Conservation (phyloP, 1,140 invertebrate genomes). For the Battus philenor region DNA sequence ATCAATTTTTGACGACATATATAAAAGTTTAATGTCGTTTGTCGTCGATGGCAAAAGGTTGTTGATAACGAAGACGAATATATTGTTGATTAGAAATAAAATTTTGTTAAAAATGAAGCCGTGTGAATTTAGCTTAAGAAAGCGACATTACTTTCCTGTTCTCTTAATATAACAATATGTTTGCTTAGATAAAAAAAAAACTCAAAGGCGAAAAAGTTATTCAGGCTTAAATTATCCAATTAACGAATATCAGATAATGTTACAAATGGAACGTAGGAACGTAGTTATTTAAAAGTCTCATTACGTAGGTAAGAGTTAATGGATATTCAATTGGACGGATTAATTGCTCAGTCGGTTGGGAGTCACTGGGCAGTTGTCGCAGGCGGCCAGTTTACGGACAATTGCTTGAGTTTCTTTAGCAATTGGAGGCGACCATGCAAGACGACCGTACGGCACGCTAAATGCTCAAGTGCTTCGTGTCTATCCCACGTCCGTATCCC, state of each 20-base stretch:
- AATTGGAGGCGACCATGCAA: conserved; percentile 12
- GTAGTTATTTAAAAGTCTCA: conserved; percentile 21
- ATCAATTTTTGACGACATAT: no score
- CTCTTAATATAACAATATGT: no score
- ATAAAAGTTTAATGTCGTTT: no score
- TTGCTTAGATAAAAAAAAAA: no score
- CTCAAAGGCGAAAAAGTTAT: no score
- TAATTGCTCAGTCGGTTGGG: conserved; percentile 34
- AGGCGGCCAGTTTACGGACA: conserved; percentile 6
- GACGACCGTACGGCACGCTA: conserved; percentile 3
- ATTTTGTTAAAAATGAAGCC: no score
- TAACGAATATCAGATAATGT: background rate
- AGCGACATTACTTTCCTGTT: no score
- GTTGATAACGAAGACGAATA: no score
- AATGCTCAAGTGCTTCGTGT: conserved; percentile 7
- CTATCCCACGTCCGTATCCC: no score
- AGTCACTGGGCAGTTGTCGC: conserved; percentile 4
- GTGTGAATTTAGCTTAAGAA: no score
- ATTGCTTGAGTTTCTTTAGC: conserved; percentile 12
- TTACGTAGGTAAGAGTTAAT: conserved; percentile 24
- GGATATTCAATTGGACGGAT: conserved; percentile 52
- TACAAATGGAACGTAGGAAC: background rate
- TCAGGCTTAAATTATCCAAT: background rate
- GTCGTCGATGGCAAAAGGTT: no score
- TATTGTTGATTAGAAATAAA: no score